A percentile compares a stretch with the other conserved stretches of the same genome.
These are phyloP conservation scores for Eupeodes latifasciatus DNA, from an alignment of 2,888 invertebrate species.

Conservation along the genomic window DNA sequence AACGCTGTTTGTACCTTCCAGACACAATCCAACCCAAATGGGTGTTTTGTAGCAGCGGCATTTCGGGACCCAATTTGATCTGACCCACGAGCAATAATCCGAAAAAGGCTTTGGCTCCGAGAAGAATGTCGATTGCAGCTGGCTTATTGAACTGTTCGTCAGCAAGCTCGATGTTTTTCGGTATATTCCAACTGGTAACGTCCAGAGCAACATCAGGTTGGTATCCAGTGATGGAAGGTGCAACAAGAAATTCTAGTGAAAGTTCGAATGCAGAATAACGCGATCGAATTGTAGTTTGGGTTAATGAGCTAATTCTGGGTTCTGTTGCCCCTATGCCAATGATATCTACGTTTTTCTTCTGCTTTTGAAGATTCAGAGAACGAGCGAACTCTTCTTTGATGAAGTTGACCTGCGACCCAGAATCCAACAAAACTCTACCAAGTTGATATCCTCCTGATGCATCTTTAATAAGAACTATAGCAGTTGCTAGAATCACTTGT, in stretches of 20 bases:
- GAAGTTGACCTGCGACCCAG: slow-evolving; percentile 45
- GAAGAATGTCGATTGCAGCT: background rate
- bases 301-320: slow-evolving; percentile 24
- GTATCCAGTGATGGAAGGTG: slow-evolving; percentile 38
- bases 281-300: slow-evolving; percentile 31
- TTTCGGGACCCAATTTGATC: background rate
- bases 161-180: slow-evolving; percentile 34
- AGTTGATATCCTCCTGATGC: slow-evolving; percentile 21
- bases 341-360: slow-evolving; percentile 28
- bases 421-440: slow-evolving; percentile 27
- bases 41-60: slow-evolving; percentile 28
- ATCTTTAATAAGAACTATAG: too few relatives aligned
- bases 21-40: background rate
- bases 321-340: slow-evolving; percentile 11
- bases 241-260: slow-evolving; percentile 6
- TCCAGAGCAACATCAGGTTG: slow-evolving; percentile 16
- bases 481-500: too few relatives aligned
- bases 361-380: slow-evolving; percentile 18
- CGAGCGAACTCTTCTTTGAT: slow-evolving; percentile 37
- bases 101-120: slow-evolving; percentile 21
- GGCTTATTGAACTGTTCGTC: slow-evolving; percentile 1
- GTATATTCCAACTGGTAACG: slow-evolving; percentile 18
- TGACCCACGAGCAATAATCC: too few relatives aligned
- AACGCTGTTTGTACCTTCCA: background rate
- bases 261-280: slow-evolving; percentile 26